Percentiles rank a stretch among this genome's conserved stretches.
phyloP scores from a whole-genome alignment of 2,888 invertebrate genomes.

The Pyrrhosoma nymphula region DNA sequence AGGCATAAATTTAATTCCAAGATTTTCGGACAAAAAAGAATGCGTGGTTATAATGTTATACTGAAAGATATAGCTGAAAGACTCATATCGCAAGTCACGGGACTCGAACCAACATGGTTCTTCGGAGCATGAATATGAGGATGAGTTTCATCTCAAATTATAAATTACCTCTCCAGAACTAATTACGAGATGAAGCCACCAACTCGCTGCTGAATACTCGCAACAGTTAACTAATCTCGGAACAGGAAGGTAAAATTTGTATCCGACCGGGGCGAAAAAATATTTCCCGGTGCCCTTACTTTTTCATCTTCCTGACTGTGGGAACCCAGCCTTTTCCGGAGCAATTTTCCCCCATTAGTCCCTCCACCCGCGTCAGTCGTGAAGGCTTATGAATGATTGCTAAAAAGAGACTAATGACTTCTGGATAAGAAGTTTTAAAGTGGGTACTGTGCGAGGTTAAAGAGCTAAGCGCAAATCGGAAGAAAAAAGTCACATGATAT shows the following conservation, averaged over 20 bases:
- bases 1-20: neutral
- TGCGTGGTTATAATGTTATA: neutral
- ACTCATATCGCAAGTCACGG: neutral
- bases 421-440: neutral
- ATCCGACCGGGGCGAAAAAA: neutral
- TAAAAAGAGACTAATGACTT: neutral
- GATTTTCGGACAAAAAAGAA: neutral
- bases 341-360: conserved; percentile 21
- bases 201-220: neutral
- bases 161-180: neutral
- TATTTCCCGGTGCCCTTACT: neutral
- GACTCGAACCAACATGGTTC: neutral
- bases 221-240: neutral
- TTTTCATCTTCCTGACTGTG: neutral
- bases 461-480: too few species aligned
- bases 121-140: too few species aligned
- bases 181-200: neutral
- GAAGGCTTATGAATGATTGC: neutral
- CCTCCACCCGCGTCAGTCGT: neutral
- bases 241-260: neutral
- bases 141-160: neutral
- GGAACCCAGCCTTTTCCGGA: neutral
- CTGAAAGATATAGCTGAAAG: neutral
- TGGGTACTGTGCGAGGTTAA: neutral
- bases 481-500: too few species aligned